Evolutionary conservation across 2,888 invertebrate genomes (phyloP), one percentile per base, ranked within the genome.

Genomic region (Iphiclides podalirius): DNA sequence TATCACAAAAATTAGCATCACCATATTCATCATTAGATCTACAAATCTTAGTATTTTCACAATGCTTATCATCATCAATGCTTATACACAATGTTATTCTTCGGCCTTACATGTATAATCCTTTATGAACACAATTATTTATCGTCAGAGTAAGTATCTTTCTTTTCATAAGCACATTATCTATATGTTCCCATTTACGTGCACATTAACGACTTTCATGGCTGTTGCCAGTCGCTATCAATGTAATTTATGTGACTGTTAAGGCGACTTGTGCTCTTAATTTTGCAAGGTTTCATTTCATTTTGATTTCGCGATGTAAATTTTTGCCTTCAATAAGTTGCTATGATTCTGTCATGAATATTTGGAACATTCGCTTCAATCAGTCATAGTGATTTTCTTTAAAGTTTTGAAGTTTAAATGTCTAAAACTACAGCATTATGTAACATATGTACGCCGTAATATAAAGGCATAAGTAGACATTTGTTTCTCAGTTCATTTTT

Each of bases 191-290:
- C 63, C 49, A 50, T 50, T 50, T 49, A 49, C 48, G 48, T 49
- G 37, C 42, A 50, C 55, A 59, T 78, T 86, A 78, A 84, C 69
- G 72, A 76, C 68, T 71, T 67, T 66, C 74, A 65, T 78, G 68
- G 78, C 73, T 74, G 76, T 67, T 77, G 70, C 66, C 68, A 76
- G 76, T 72, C 67, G 69, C 76, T 78, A 79, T 85, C 80, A 80
- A 79, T 75, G 72, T 81, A 75, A 83, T 85, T 85, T 85, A 85
- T 76, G 76, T 64, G 71, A 59, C 73, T 75, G 75, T 78, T 75
- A 79, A 75, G 76, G 78, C 78, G 77, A 83, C 77, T 84, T 81
- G 67, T 66, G 73, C 75, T 84, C 84, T 84, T 85, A 85, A 86
- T 85, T 83, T 84, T 69, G 63, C 66, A 67, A 68, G 72, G 71